Conservation (phyloP, 2,888 invertebrate species). For the Scaptodrosophila latifasciaeformis region DNA sequence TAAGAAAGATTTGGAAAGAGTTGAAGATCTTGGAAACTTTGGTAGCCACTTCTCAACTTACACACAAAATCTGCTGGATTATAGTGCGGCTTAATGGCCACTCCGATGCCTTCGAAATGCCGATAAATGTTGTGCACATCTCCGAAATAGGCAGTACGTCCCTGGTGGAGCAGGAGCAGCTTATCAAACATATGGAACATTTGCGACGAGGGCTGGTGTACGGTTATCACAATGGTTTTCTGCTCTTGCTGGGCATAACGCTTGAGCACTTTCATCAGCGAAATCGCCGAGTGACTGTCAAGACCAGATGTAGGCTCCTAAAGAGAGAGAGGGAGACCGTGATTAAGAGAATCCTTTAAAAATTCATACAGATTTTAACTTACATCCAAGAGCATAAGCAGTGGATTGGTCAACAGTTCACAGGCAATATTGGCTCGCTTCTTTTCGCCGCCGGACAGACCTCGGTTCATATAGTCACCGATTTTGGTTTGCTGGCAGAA, state of each 20-base stretch:
- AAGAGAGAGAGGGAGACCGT: not conserved
- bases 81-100: constrained; percentile 84
- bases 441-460: constrained; percentile 88
- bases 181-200: constrained; percentile 90
- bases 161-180: constrained; percentile 82
- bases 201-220: constrained; percentile 89
- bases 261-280: constrained; percentile 83
- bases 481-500: constrained; percentile 87
- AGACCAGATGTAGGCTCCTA: constrained; percentile 90
- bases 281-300: constrained; percentile 86
- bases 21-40: not conserved
- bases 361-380: constrained; percentile 69
- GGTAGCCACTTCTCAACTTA: constrained; percentile 75
- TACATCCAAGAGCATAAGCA: constrained; percentile 86
- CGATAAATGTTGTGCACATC: constrained; percentile 82
- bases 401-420: constrained; percentile 87
- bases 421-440: constrained; percentile 89
- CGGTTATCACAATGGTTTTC: constrained; percentile 86
- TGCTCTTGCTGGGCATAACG: constrained; percentile 84
- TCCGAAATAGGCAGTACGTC: constrained; percentile 86
- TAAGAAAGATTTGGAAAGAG: constrained; percentile 57
- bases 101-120: constrained; percentile 83
- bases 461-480: constrained; percentile 84
- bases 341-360: not conserved
- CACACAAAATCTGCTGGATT: constrained; percentile 90